These are phyloP conservation scores for Egretta garzetta DNA, from an alignment of 2,113 vertebrate species.

Conservation along the genomic window DNA sequence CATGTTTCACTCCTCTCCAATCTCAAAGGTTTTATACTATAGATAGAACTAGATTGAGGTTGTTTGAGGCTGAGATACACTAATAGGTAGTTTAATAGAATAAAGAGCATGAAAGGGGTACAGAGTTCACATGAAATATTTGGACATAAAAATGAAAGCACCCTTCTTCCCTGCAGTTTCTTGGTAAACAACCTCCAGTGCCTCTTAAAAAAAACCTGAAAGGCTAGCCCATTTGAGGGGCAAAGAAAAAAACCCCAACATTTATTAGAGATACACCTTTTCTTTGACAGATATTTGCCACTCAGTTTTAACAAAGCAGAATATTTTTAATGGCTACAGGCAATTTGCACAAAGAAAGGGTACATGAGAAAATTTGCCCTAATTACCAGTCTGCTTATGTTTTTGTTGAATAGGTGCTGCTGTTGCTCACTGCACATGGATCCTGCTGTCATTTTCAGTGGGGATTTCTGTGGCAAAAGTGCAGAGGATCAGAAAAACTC, in stretches of 20 bases:
- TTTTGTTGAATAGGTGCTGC: neutral
- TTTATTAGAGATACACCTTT: neutral
- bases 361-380: neutral
- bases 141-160: conserved; percentile 8
- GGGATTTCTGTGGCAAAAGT: neutral
- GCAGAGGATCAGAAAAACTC: neutral
- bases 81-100: conserved; percentile 27
- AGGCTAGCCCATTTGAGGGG: neutral
- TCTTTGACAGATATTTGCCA: neutral
- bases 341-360: neutral
- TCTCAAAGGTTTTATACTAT: neutral
- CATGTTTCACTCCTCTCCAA: neutral
- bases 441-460: neutral
- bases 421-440: neutral
- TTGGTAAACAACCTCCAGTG: neutral
- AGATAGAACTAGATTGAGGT: neutral
- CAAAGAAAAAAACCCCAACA: neutral
- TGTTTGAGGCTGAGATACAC: neutral
- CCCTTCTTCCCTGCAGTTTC: neutral
- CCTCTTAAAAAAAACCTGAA: neutral
- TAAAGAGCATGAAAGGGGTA: neutral
- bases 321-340: conserved; percentile 1
- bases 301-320: conserved; percentile 52
- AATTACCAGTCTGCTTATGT: neutral
- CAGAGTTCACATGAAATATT: conserved; percentile 22